A percentile compares a stretch with the other conserved stretches of the same genome.
These are phyloP conservation scores for Pogoniulus pusillus DNA, from an alignment of 2,797 vertebrate species.

Conservation along the genomic window DNA sequence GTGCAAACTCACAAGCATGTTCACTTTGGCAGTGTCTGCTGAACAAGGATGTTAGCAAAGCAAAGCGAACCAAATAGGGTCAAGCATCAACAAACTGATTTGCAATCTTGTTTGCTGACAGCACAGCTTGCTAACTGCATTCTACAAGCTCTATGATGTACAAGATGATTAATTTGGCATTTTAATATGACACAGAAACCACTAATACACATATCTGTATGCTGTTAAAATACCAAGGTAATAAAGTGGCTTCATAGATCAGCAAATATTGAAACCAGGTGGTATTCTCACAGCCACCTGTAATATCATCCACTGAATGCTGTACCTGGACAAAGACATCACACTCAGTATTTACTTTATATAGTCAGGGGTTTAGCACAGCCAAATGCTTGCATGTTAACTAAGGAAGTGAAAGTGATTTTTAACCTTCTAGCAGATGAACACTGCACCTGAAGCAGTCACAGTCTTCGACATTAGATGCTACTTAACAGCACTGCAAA, in stretches of 20 bases:
- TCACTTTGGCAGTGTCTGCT: not conserved
- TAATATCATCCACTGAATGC: not conserved
- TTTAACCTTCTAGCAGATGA: not conserved
- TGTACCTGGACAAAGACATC: not conserved
- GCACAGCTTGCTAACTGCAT: not conserved
- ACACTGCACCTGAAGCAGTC: not conserved
- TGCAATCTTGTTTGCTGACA: not conserved
- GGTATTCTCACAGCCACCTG: not conserved
- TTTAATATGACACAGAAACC: not conserved
- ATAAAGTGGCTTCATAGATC: not conserved
- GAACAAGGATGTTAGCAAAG: not conserved
- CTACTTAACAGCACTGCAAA: not conserved
- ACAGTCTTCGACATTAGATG: not conserved
- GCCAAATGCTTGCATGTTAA: not conserved
- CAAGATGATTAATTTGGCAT: not conserved
- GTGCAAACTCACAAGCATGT: not conserved
- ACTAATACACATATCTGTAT: not conserved
- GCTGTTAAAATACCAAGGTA: not conserved
- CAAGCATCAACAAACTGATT: not conserved
- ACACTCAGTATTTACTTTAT: not conserved
- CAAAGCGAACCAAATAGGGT: not conserved
- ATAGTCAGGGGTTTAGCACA: not conserved
- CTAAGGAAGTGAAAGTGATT: not conserved
- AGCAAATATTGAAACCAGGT: not conserved
- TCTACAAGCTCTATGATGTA: not conserved